These are phyloP conservation scores for Anarrhichthys ocellatus DNA, from an alignment of 2,113 vertebrate species.

Conservation along the genomic window DNA sequence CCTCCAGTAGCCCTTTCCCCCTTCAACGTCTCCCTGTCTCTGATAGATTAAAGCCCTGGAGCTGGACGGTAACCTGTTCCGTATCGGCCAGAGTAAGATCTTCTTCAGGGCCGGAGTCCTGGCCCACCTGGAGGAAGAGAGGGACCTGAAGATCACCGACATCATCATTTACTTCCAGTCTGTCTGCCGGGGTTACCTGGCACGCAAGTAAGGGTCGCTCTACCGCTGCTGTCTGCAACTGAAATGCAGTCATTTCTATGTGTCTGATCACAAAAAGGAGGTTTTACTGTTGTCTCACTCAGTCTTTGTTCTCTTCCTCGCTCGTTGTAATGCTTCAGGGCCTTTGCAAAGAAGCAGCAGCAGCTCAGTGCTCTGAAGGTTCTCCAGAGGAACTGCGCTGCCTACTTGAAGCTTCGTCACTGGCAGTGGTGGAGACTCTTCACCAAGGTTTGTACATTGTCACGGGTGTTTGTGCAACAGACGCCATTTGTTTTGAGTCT, in stretches of 20 bases:
- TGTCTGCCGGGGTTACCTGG: constrained; percentile 95
- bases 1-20: neutral
- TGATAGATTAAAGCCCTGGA: constrained; percentile 95
- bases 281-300: neutral
- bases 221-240: neutral
- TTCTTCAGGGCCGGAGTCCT: constrained; percentile 98
- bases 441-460: constrained; percentile 88
- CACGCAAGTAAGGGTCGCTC: constrained; percentile 89
- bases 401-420: constrained; percentile 95
- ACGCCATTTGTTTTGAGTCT: neutral
- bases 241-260: neutral
- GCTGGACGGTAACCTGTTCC: constrained; percentile 93
- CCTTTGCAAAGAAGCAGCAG: constrained; percentile 98
- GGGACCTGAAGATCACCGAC: constrained; percentile 98
- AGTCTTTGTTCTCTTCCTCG: neutral
- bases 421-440: constrained; percentile 99
- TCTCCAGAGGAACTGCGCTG: constrained; percentile 97
- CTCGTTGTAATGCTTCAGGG: constrained; percentile 78
- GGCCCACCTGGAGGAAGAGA: constrained; percentile 96
- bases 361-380: constrained; percentile 97
- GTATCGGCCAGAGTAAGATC: constrained; percentile 99
- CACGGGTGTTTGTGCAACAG: neutral
- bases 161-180: constrained; percentile 99
- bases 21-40: neutral
- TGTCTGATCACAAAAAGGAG: neutral